Evolutionary conservation across 2,888 invertebrate genomes (phyloP), one percentile per base, ranked within the genome.

Genomic region (Cerastoderma edule): DNA sequence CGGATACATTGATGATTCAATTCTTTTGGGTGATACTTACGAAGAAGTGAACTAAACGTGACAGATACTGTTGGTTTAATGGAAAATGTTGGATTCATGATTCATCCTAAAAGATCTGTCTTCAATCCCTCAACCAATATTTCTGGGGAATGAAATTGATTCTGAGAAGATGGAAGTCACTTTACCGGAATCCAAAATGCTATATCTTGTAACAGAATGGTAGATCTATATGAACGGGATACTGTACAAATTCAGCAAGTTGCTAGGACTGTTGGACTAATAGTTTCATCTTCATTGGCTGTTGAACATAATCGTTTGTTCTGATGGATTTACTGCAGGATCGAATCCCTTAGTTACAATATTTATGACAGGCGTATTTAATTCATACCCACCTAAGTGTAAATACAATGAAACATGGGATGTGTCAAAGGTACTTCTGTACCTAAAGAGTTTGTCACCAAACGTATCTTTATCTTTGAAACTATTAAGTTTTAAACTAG

Each of bases 1-100:
- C 24, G 75, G 74, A 13, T 85, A 76, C 56, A 83, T 83, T n/a
- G 85, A 85, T 72, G 85, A 83, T 60, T 65, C 73, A 22, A 54
- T 82, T 13, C 24, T 82, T 0, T 22, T 72, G 13, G 75, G 48
- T 44, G 68, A 73, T 28, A 72, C 72, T n/a, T 27, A 35, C 13
- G 13, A 27, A n/a, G 72, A 80, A 48, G 81, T 70, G 27, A 60
- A 56, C 32, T 63, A 65, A 82, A 84, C 71, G 67, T 84, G 0
- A 19, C 39, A 30, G 66, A 65, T 16, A 79, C 79, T 56, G n/a
- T 33, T 13, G n/a, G 16, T 32, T 32, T 78, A 30, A 66, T 82
- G 54, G 64, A 69, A 68, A 68, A 66, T 78, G 2, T 44, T 24
- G 64, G 64, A 5, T 64, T 64, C 22, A 46, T 64, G 39, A 64